phyloP scores from a whole-genome alignment of 2,113 vertebrate species.

The Prolemur simus region DNA sequence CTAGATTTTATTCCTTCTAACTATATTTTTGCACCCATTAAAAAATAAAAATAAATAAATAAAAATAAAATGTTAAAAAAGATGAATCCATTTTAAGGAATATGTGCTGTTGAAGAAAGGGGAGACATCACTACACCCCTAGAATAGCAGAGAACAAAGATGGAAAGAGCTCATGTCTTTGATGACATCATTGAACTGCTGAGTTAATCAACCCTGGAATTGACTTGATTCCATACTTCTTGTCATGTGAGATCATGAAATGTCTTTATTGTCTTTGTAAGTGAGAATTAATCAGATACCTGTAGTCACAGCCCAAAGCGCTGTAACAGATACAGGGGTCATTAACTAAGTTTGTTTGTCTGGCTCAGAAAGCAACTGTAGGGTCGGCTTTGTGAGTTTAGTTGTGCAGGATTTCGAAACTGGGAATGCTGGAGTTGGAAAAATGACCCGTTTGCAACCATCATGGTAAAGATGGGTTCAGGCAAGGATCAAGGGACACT shows the following conservation, averaged over 20 bases:
- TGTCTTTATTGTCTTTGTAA: slow-evolving; percentile 18
- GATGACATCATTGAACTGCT: background rate
- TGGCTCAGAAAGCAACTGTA: background rate
- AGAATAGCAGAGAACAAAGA: background rate
- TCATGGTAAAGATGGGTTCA: background rate
- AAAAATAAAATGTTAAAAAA: too few relatives aligned
- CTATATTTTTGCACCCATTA: too few relatives aligned
- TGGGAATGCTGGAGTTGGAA: background rate
- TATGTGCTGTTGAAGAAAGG: background rate
- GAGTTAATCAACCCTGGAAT: background rate
- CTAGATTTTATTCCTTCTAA: too few relatives aligned
- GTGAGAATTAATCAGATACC: slow-evolving; percentile 8
- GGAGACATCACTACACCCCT: background rate
- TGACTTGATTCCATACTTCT: slow-evolving; percentile 31
- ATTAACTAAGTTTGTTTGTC: slow-evolving; percentile 10
- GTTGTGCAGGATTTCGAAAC: slow-evolving; percentile 25
- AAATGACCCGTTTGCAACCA: background rate
- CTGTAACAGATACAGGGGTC: background rate
- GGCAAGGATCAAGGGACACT: background rate
- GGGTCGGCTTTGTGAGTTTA: slow-evolving; percentile 4
- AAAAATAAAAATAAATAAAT: too few relatives aligned
- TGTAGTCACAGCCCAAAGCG: slow-evolving; percentile 23
- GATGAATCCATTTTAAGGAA: background rate
- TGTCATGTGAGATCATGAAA: background rate
- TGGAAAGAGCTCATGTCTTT: background rate